Base-by-base conservation (phyloP, 2,113 vertebrate species). In the Rhynchopsitta pachyrhyncha region DNA sequence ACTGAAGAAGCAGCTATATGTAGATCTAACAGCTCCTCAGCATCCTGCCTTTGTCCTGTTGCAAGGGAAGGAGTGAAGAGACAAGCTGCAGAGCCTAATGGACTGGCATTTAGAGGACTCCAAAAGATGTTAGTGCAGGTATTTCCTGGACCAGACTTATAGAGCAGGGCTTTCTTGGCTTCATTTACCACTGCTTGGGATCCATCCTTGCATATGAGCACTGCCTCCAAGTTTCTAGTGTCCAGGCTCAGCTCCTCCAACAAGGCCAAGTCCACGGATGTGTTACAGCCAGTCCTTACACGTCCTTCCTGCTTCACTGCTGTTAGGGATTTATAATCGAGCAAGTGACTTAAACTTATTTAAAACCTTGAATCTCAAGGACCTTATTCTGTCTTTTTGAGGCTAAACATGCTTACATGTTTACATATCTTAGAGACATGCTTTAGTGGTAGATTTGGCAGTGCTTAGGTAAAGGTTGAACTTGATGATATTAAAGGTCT, bases 221-320 rank as follows among this genome's bases (percentile, higher is more conserved):
- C 28, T 37, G 5, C 9, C 33, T 85, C 50, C 0, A 2, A 55
- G 39, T 52, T 88, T 64, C 27, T 29, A 27, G n/a, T 25, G n/a
- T 25, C 33, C 33, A 63, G 29, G 53, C 19, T 7, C 7, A 0
- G 59, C 42, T 74, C 31, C 24, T 82, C 22, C 28, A 85, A 39
- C 23, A 22, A 23, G 18, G 11, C 29, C 18, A 52, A 4, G 15
- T 57, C 11, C 39, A 25, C 0, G 8, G 53, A 39, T 2, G 0
- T 2, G 3, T n/a, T 69, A 37, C 8, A 74, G 25, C 29, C 59
- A 83, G 31, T 23, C 37, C 24, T 41, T 29, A 50, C 20, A 14
- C 33, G 22, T 46, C 13, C 42, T 73, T 85, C 24, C 37, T 68
- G 42, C 22, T 62, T 70, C 41, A 49, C 24, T 53, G 37, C 13